Base-by-base conservation (phyloP, 2,797 vertebrate species). In the Ctenopoma multispine region DNA sequence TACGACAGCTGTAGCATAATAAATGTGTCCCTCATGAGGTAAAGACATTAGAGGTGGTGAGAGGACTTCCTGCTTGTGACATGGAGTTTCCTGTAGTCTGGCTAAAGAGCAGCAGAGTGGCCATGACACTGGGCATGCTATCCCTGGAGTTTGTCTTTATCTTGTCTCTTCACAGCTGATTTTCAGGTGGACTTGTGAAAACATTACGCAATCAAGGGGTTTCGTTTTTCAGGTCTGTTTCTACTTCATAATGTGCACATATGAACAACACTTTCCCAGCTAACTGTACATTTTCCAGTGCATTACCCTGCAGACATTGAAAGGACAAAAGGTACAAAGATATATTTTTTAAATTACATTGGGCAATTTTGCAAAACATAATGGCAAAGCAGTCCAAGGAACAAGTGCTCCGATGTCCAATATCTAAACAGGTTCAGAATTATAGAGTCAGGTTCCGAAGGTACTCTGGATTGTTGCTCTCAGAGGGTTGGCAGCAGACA, bases 41-140 rank as follows among this genome's bases (percentile, higher is more conserved):
- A 21, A 2, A 17, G 43, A 67, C 21, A 40, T 20, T 14, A 21
- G 34, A 64, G 63, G 48, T 60, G 58, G 23, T 72, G 56, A 82
- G 59, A 60, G 18, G 24, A 29, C 61, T 75, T 54, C 59, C 72
- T 64, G 62, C 23, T 8, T 21, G 18, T n/a, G 66, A 38, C 47
- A 24, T 15, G 57, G 12, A 36, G 50, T 43, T 70, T 72, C 53
- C 47, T 57, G 50, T 21, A 12, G 23, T 12, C 4, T 5, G 1
- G 47, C 31, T 63, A 46, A 14, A 4, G 36, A 7, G 20, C n/a
- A 69, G 31, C 46, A 40, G 23, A 59, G 34, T 13, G 49, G 0
- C 60, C 40, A 0, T 53, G 44, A 75, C 57, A 49, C 41, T 31
- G 24, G 11, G 23, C 9, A 36, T 36, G 29, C 29, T 31, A 6